Base-by-base conservation (phyloP, 2,888 invertebrate species). In the Plagodis pulveraria region DNA sequence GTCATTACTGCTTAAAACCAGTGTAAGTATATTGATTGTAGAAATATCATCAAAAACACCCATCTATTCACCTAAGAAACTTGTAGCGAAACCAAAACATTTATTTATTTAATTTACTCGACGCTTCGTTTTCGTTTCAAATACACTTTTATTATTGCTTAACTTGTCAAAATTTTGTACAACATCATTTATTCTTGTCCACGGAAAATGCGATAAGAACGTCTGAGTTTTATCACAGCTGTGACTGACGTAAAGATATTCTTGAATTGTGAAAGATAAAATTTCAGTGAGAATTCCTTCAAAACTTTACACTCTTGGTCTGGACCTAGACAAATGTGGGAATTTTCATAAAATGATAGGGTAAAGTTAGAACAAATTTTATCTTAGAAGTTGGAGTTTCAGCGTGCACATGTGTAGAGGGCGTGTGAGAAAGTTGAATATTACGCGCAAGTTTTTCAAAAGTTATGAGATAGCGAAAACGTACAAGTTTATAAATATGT, bases 151-250 rank as follows among this genome's bases (percentile, higher is more conserved):
- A 56, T 61, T 56, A 63, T 53, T 57, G 59, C 58, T 69, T 47
- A 51, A 60, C 50, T 64, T 69, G 66, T 66, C 68, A 66, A 63
- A 69, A 65, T 63, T 63, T 49, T 44, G 44, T 56, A 42, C 51
- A 56, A 56, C 57, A 65, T 66, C 68, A 63, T 69, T 65, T 66
- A 65, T 69, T 66, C 52, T 36, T 50, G 65, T 64, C 65, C 56
- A 43, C 56, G 22, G 11, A 10, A 56, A 50, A 55, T 47, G 58
- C 60, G 65, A 63, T 63, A 66, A 66, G 58, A 66, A 58, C 53
- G 52, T 44, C 58, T 56, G 58, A 57, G 55, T 56, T 59, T 60
- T 61, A 62, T 62, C 55, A 50, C 65, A 68, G 65, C 65, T 69
- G 66, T 44, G 44, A 58, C 57, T 56, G 57, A 57, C 59, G 56